These are phyloP conservation scores for Crocuta crocuta DNA, from an alignment of 2,113 vertebrate genomes.

Conservation along the genomic window DNA sequence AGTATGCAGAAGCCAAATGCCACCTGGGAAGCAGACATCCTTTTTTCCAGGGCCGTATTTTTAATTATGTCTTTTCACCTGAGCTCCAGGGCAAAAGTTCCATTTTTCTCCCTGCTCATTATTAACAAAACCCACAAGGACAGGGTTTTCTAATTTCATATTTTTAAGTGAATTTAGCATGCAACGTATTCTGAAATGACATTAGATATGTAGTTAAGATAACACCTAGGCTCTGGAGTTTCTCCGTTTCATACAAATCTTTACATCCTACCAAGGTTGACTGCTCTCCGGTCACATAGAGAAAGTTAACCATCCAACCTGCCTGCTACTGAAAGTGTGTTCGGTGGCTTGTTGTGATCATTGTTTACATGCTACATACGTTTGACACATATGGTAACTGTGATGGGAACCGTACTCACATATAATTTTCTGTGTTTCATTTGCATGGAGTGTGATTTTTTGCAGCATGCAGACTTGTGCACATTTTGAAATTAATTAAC, in stretches of 20 bases:
- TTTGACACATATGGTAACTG: not conserved
- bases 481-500: conserved; percentile 73
- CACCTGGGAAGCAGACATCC: conserved; percentile 63
- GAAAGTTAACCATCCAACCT: not conserved
- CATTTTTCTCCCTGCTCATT: conserved; percentile 76
- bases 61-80: conserved; percentile 81
- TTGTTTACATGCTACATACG: not conserved
- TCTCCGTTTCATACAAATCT: conserved; percentile 34
- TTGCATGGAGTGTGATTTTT: conserved; percentile 1
- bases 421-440: not conserved
- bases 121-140: conserved; percentile 74
- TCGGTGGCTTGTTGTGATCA: not conserved
- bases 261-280: not conserved
- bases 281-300: not conserved
- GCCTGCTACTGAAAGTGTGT: not conserved
- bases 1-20: conserved; percentile 60
- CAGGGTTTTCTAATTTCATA: conserved; percentile 73
- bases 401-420: not conserved
- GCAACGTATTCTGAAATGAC: conserved; percentile 61
- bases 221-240: conserved; percentile 26
- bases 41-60: conserved; percentile 69
- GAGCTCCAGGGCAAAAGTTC: conserved; percentile 78
- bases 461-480: not conserved
- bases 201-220: conserved; percentile 59
- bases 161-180: conserved; percentile 74